A percentile compares a stretch with the other conserved stretches of the same genome.
These are phyloP conservation scores for Erethizon dorsatum DNA, from an alignment of 2,797 vertebrate genomes.

Conservation along the genomic window DNA sequence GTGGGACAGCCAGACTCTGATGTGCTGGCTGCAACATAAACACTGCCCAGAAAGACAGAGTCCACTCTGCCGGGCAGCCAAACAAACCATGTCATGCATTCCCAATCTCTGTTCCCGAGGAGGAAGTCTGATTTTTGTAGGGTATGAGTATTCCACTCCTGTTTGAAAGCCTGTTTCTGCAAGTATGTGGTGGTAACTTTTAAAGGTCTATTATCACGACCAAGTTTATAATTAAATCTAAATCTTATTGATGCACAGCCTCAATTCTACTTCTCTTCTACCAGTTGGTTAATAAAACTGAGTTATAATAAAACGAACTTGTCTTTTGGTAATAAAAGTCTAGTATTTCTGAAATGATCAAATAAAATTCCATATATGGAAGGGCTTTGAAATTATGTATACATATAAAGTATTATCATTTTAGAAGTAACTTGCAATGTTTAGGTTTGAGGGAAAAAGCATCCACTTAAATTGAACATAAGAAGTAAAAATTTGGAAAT, in stretches of 20 bases:
- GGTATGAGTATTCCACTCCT: not conserved
- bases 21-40: not conserved
- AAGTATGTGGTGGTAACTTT: not conserved
- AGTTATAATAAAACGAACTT: constrained; percentile 1
- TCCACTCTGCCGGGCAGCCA: not conserved
- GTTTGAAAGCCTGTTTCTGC: not conserved
- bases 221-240: not conserved
- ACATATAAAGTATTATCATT: not conserved
- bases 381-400: constrained; percentile 49
- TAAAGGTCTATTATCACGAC: not conserved
- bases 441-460: not conserved
- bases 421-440: constrained; percentile 10
- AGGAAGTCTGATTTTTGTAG: not conserved
- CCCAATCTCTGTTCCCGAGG: not conserved
- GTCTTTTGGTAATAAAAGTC: not conserved
- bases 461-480: not conserved
- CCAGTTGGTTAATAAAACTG: constrained; percentile 34
- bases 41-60: not conserved
- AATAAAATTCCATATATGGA: not conserved
- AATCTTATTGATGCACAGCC: not conserved
- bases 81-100: not conserved
- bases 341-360: constrained; percentile 51
- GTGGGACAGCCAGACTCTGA: not conserved
- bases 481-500: constrained; percentile 72
- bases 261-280: constrained; percentile 25